Conservation (phyloP, 2,113 vertebrate genomes). For the Brachirus orientalis region DNA sequence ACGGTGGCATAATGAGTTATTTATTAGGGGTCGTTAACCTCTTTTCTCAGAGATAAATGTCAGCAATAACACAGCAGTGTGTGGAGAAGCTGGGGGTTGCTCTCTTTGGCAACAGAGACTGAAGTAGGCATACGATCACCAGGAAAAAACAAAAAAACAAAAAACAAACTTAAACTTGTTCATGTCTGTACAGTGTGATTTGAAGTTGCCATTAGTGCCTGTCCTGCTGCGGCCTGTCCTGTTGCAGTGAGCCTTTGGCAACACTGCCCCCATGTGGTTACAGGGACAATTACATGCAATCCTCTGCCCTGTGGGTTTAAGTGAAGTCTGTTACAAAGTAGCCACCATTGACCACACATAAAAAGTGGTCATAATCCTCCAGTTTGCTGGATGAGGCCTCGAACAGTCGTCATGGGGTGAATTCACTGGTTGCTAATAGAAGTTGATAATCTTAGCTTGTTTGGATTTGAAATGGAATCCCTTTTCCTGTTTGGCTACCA, state of each 20-base stretch:
- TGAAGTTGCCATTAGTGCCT: slow-evolving; percentile 39
- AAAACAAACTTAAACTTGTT: slow-evolving; percentile 21
- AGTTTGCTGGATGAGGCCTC: too few relatives aligned
- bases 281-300: slow-evolving; percentile 1
- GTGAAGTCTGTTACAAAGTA: neutral
- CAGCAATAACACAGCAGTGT: slow-evolving; percentile 22
- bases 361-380: too few relatives aligned
- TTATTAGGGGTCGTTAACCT: slow-evolving; percentile 61
- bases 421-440: too few relatives aligned
- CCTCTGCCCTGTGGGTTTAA: neutral
- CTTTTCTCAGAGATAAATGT: slow-evolving; percentile 42
- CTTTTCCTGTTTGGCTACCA: slow-evolving; percentile 8
- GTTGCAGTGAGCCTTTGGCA: slow-evolving; percentile 58
- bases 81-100: slow-evolving; percentile 1
- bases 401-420: too few relatives aligned
- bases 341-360: too few relatives aligned
- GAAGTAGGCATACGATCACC: neutral
- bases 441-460: too few relatives aligned
- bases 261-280: slow-evolving; percentile 76
- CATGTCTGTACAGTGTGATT: slow-evolving; percentile 27
- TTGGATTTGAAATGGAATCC: too few relatives aligned
- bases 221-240: slow-evolving; percentile 39
- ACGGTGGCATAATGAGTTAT: slow-evolving; percentile 54
- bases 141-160: neutral
- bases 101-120: neutral